Evolutionary conservation across 2,113 vertebrate genomes (phyloP), one percentile per base, ranked within the genome.

Genomic region (Brachyhypopomus occidentalis): DNA sequence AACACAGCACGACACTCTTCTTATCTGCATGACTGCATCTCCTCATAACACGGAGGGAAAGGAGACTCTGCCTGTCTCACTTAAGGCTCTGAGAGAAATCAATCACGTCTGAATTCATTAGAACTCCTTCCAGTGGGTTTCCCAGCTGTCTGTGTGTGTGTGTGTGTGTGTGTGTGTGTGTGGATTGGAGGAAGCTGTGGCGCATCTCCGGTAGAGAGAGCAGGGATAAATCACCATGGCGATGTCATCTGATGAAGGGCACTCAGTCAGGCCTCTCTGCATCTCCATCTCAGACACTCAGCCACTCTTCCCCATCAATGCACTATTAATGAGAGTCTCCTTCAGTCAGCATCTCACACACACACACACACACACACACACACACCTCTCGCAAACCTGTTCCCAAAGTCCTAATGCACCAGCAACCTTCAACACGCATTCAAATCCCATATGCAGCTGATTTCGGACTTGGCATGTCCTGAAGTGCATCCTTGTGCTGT

Each of bases 301-400:
- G 56, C 34, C 79, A 63, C 72, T 81, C 79, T 75, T 81, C 72
- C 72, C 72, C 79, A 78, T 75, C 75, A 77, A 73, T 78, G 79
- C 75, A 84, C 63, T 79, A 82, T 79, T 85, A 78, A 82, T 85
- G 79, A 70, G 79, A 52, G 72, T 69, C 79, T 75, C 41, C 64
- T 75, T 73, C 77, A 80, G 63, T 76, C 72, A 72, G 69, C 69
- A 66, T 70, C 72, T 71, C 66, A 17, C 34, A 1, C 19, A 25
- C 38, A 19, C 41, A 19, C 41, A 38, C 59, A 22, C 36, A 12
- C 41, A 58, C 58, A 38, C 72, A 80, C 52, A 27, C 62, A 75
- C n/a, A 14, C 23, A 48, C 52, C 6, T 4, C 38, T 52, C 70
- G 64, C 59, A 17, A 36, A 52, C 27, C 14, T 45, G 36, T 45